Percentiles rank a stretch among this genome's conserved stretches.
These are phyloP conservation scores for Anoplopoma fimbria DNA, from an alignment of 2,113 vertebrate genomes.

Conservation along the genomic window DNA sequence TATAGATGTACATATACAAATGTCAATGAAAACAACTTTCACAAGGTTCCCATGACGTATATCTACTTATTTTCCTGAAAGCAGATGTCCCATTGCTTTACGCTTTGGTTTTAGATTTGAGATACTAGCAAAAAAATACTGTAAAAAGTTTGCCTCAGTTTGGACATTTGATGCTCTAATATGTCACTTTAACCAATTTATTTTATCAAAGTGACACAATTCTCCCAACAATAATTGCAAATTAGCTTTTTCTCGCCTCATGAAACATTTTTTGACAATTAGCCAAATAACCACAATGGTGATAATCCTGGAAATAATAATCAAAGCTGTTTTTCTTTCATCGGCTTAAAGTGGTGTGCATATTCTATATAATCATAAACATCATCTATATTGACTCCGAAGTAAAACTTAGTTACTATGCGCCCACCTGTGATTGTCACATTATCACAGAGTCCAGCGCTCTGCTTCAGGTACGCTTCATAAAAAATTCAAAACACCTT, in stretches of 20 bases:
- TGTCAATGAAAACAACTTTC: not conserved
- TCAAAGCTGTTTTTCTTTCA: not conserved
- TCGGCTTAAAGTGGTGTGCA: not conserved
- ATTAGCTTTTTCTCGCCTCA: not conserved
- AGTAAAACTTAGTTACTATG: slow-evolving; percentile 21
- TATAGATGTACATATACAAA: not conserved
- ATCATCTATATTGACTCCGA: not conserved
- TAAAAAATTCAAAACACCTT: slow-evolving; percentile 79
- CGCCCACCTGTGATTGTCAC: slow-evolving; percentile 40
- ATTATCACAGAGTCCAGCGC: slow-evolving; percentile 49
- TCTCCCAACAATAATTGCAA: not conserved
- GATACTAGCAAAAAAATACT: not conserved
- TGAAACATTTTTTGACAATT: not conserved
- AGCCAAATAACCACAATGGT: not conserved
- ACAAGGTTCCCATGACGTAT: not conserved
- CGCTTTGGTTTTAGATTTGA: not conserved
- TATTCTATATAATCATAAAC: not conserved
- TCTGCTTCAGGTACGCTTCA: slow-evolving; percentile 71
- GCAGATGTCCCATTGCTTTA: not conserved
- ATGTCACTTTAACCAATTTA: not conserved
- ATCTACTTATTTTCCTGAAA: not conserved
- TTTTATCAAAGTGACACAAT: not conserved
- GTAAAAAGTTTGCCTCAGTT: not conserved
- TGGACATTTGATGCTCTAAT: not conserved
- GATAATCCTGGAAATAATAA: not conserved